Percentiles rank a stretch among this genome's conserved stretches.
phyloP scores from a whole-genome alignment of 2,888 invertebrate species.

The Sturmia bella region DNA sequence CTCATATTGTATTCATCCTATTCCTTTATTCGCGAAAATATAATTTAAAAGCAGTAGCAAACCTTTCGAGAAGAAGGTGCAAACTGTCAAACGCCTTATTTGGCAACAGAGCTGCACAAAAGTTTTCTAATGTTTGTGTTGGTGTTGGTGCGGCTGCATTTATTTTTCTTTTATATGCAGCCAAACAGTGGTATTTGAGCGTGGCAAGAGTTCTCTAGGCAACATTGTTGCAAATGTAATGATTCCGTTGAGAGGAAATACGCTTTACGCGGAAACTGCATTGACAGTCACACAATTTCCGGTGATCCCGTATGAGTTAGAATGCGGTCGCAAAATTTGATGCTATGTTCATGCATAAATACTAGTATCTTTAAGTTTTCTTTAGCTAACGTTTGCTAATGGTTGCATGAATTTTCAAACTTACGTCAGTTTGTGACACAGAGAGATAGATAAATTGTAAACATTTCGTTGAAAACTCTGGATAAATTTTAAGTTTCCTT shows the following conservation, averaged over 20 bases:
- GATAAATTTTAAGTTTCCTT: no score
- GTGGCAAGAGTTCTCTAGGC: conserved; percentile 37
- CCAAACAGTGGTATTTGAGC: conserved; percentile 21
- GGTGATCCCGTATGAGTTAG: conserved; percentile 71
- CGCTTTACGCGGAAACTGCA: conserved; percentile 72
- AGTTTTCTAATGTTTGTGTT: conserved; percentile 4
- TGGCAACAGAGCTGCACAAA: conserved; percentile 12
- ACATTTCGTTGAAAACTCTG: conserved; percentile 23
- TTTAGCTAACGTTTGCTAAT: conserved; percentile 26
- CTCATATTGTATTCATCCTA: not conserved
- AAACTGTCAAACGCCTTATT: conserved; percentile 47
- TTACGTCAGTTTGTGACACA: not conserved
- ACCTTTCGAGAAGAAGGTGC: conserved; percentile 34
- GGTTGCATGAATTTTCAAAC: conserved; percentile 10
- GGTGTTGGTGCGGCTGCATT: not conserved
- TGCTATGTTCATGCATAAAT: conserved; percentile 16
- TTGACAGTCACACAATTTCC: conserved; percentile 73
- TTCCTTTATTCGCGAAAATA: conserved; percentile 7
- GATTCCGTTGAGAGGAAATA: conserved; percentile 70
- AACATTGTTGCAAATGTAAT: conserved; percentile 63
- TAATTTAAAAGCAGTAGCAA: conserved; percentile 2
- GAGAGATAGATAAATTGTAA: not conserved
- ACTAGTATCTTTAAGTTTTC: conserved; percentile 22
- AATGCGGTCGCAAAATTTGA: conserved; percentile 68
- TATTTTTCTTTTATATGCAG: conserved; percentile 14